Base-by-base conservation (phyloP, 2,113 vertebrate species). In the Trogon melanurus region DNA sequence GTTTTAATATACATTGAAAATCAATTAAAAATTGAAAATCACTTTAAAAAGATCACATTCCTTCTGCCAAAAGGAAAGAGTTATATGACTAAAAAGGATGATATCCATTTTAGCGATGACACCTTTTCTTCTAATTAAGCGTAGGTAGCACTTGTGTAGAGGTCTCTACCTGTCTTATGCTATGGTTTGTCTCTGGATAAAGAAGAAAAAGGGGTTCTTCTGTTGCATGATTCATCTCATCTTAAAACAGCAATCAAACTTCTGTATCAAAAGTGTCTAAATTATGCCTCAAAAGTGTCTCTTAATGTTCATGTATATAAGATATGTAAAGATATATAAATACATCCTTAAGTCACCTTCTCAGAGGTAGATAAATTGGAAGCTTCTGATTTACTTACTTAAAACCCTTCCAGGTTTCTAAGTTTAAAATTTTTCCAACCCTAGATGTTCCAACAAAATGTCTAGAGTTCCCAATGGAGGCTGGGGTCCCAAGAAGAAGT, bases 381-480 rank as follows among this genome's bases (percentile, higher is more conserved):
- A 26, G 11, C 9, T 27, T 75, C 41, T 67, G 15, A 11, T 82
- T 38, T 26, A 65, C 6, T 18, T 67, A 8, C 3, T 6, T 29
- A 15, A 75, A 72, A 79, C 5, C 2, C 2, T 48, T 57, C 34
- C 13, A 81, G 47, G 13, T 2, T 86, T 5, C 11, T 16, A 41
- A 57, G 3, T 60, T 85, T 44, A 57, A 36, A 36, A 26, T 16
- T 67, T 48, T 83, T 79, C 6, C 11, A 61, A 4, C 2, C 18
- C 20, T 3, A 47, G 3, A 26, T 16, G 2, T 73, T 72, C 16
- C 23, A n/a, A 5, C 3, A 20, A 5, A 32, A 16, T 11, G 3
- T 62, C 26, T 89, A 19, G 18, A 67, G 8, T 13, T 91, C 6
- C 16, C 6, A 27, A 0, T 11, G 11, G 6, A 70, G 50, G 5